Evolutionary conservation across 2,113 vertebrate genomes (phyloP).

Genomic region (Salvelinus fontinalis): DNA sequence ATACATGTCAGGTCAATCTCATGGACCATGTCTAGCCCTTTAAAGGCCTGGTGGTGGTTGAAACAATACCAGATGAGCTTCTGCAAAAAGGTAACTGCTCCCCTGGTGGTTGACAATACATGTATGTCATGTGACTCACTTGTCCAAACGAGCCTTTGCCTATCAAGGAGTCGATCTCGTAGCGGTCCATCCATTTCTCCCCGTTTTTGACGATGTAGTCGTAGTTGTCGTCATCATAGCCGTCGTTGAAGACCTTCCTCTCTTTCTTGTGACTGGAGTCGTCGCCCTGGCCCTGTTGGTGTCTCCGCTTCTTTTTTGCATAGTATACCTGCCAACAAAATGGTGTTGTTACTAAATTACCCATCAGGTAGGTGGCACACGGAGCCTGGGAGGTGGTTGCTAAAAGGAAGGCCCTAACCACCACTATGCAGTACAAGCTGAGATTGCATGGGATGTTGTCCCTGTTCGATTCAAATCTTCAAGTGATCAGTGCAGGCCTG

Average conservation of each 20-base stretch:
- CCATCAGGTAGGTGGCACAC: no score
- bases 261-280: conserved; percentile 92
- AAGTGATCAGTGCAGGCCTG: no score
- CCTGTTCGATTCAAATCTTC: no score
- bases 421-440: no score
- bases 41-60: neutral
- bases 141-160: conserved; percentile 92
- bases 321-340: conserved; percentile 72
- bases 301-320: conserved; percentile 93
- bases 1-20: neutral
- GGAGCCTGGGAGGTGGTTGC: no score
- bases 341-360: no score
- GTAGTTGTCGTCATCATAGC: conserved; percentile 88
- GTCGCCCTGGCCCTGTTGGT: conserved; percentile 88
- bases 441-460: no score
- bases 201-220: conserved; percentile 91
- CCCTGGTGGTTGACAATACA: neutral
- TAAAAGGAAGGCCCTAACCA: no score
- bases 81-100: neutral
- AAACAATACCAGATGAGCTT: neutral
- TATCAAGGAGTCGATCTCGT: conserved; percentile 90
- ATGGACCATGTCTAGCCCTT: neutral
- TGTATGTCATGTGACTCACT: conserved; percentile 56
- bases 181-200: conserved; percentile 92
- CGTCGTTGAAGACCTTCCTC: conserved; percentile 88